Base-by-base conservation (phyloP, 2,113 vertebrate species). In the Hepsetus odoe region DNA sequence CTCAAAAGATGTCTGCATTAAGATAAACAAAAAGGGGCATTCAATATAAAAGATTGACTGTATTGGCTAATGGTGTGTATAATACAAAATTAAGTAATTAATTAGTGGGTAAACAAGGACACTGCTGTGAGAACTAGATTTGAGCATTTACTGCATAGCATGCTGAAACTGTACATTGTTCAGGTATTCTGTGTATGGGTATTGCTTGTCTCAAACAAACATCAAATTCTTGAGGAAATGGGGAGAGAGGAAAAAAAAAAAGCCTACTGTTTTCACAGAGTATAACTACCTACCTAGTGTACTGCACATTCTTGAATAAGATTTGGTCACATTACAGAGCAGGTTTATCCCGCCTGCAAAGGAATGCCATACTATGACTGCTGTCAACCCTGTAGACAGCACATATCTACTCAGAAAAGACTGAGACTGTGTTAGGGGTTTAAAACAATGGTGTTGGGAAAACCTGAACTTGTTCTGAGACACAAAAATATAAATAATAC, bases 91-190 rank as follows among this genome's bases (percentile, higher is more conserved):
- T 74, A 65, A 38, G 32, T 28, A 33, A 40, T 82, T 81, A 76
- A 72, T 73, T 68, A 35, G 80, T 62, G 66, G 76, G 85, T 64
- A 55, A 16, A 72, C 69, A 83, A 82, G 82, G 80, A 85, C 84
- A 80, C 83, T 68, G 51, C 77, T 79, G 77, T 77, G 70, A 68
- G 83, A 71, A 85, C 87, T 79, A 85, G 86, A 84, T 69, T 32
- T 70, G 80, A 30, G 61, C 79, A 81, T 80, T 88, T 84, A 91
- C 92, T 93, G 92, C 91, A 93, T 93, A 92, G 91, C 85, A 88
- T 59, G 67, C 85, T 84, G 82, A 84, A 79, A 87, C 81, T 74
- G 82, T 73, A 58, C 75, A 66, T 32, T 14, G 59, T 79, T 84
- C 77, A 77, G 86, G 56, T 86, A 44, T 78, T 79, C 74, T 65